Conservation (phyloP, 2,888 invertebrate genomes). For the Synanthedon andrenaeformis region DNA sequence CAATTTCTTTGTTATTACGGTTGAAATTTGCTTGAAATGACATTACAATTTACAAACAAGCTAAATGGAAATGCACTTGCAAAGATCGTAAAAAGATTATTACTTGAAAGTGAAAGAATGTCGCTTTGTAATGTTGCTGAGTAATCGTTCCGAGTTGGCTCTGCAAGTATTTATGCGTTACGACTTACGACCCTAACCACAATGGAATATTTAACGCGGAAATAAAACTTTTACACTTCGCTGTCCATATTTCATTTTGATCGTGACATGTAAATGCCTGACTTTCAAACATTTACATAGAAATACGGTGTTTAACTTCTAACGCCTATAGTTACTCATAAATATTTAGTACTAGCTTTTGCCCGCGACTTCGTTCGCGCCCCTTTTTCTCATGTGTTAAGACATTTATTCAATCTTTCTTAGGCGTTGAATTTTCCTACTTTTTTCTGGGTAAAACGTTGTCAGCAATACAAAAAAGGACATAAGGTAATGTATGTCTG, state of each 20-base stretch:
- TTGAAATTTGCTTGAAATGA: no score
- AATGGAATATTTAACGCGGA: slow-evolving; percentile 49
- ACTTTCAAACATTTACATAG: slow-evolving; percentile 1
- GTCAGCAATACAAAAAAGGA: no score
- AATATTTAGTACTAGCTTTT: no score
- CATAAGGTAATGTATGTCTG: no score
- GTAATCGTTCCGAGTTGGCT: slow-evolving; percentile 47
- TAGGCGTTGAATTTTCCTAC: no score
- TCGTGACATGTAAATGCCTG: slow-evolving; percentile 37
- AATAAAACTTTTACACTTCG: slow-evolving; percentile 36
- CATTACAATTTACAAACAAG: no score
- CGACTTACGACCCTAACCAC: slow-evolving; percentile 18
- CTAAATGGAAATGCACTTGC: not conserved
- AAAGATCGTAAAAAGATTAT: not conserved
- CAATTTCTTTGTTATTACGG: no score
- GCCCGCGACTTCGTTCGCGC: no score
- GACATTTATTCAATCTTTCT: no score
- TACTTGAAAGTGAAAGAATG: slow-evolving; percentile 16
- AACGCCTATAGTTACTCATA: no score
- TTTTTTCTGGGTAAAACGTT: no score
- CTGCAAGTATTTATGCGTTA: slow-evolving; percentile 35
- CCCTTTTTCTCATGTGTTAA: no score
- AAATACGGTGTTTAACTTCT: not conserved
- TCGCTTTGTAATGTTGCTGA: slow-evolving; percentile 38
- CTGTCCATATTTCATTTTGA: slow-evolving; percentile 37